A percentile compares a stretch with the other conserved stretches of the same genome.
These are phyloP conservation scores for Brenthis ino DNA, from an alignment of 2,888 invertebrate genomes.

Conservation along the genomic window DNA sequence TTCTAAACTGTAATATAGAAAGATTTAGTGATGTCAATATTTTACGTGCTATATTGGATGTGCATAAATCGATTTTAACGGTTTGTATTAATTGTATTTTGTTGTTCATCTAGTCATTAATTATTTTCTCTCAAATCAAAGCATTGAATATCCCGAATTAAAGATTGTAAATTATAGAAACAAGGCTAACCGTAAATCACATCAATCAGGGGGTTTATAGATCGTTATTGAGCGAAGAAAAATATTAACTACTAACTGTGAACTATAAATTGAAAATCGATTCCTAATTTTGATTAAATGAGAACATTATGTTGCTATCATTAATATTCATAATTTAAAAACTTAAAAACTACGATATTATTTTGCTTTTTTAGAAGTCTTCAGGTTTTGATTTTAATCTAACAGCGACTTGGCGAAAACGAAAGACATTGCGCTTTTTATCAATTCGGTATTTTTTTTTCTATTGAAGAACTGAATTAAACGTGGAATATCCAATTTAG, in stretches of 20 bases:
- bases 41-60: conserved; percentile 25
- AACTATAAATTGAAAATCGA: conserved; percentile 3
- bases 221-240: conserved; percentile 19
- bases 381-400: conserved; percentile 21
- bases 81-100: conserved; percentile 28
- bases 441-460: conserved; percentile 1
- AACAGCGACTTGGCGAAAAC: conserved; percentile 33
- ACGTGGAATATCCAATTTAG: conserved; percentile 3
- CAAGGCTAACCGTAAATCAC: conserved; percentile 31
- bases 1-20: conserved; percentile 17
- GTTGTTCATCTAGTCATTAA: conserved; percentile 25
- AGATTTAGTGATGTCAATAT: conserved; percentile 30
- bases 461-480: not conserved
- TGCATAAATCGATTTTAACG: conserved; percentile 30
- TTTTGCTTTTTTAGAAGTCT: conserved; percentile 30
- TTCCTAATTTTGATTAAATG: conserved; percentile 10
- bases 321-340: conserved; percentile 39
- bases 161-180: conserved; percentile 23
- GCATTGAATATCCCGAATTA: conserved; percentile 19
- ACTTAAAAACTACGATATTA: conserved; percentile 25
- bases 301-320: conserved; percentile 12
- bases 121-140: conserved; percentile 22
- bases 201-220: conserved; percentile 16
- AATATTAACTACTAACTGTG: conserved; percentile 5
- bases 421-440: conserved; percentile 9